Evolutionary conservation across 2,888 invertebrate genomes (phyloP).

Genomic region (Carpatolechia fugitivella): DNA sequence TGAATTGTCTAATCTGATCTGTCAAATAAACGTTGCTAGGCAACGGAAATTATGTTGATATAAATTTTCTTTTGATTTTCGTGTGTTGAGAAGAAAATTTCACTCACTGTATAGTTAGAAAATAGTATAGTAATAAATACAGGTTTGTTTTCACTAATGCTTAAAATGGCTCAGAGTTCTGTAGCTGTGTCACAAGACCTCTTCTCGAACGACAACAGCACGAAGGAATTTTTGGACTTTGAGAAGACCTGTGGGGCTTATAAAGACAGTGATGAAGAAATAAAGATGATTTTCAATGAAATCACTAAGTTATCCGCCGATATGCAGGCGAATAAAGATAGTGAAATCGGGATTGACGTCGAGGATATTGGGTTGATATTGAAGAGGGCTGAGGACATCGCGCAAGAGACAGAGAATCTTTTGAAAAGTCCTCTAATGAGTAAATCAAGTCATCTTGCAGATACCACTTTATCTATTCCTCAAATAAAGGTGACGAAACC

Average conservation of each 20-base stretch:
- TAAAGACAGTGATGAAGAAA: slow-evolving; percentile 79
- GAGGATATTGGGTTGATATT: slow-evolving; percentile 69
- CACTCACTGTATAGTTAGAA: too few species aligned
- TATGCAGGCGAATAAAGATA: slow-evolving; percentile 39
- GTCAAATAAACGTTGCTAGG: slow-evolving; percentile 35
- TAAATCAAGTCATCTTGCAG: slow-evolving; percentile 25
- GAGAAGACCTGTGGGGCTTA: slow-evolving; percentile 65
- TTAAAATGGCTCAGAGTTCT: slow-evolving; percentile 46
- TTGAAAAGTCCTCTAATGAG: slow-evolving; percentile 53
- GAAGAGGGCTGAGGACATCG: slow-evolving; percentile 66
- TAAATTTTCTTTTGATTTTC: neutral
- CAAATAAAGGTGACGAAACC: slow-evolving; percentile 65
- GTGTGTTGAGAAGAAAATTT: neutral
- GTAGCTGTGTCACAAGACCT: slow-evolving; percentile 36
- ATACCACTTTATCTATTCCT: slow-evolving; percentile 43
- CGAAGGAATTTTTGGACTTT: slow-evolving; percentile 63
- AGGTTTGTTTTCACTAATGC: too few species aligned
- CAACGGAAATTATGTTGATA: slow-evolving; percentile 31
- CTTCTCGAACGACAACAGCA: slow-evolving; percentile 60
- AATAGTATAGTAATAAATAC: too few species aligned
- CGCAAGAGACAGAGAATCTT: slow-evolving; percentile 59
- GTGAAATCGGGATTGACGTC: slow-evolving; percentile 48
- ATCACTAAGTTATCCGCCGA: slow-evolving; percentile 79
- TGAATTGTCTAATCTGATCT: slow-evolving; percentile 2
- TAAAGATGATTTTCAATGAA: slow-evolving; percentile 84